A percentile compares a stretch with the other conserved stretches of the same genome.
Evolutionary conservation across 2,888 invertebrate genomes (phyloP).

Genomic region (Troides helena): DNA sequence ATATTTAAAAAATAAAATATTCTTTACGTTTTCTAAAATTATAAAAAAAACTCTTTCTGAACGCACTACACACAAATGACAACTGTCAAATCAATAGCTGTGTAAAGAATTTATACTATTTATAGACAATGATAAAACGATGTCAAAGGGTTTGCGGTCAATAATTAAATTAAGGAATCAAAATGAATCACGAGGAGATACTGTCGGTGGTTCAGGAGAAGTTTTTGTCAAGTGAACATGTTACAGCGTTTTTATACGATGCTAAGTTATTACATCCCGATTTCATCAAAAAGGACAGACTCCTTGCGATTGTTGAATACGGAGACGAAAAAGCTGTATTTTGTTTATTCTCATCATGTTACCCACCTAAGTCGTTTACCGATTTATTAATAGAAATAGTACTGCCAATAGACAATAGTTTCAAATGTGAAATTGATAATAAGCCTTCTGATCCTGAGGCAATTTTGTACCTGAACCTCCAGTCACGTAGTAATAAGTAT

Average conservation of each 20-base stretch:
- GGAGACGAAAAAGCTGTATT: slow-evolving; percentile 77
- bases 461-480: slow-evolving; percentile 73
- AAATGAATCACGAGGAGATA: slow-evolving; percentile 75
- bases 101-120: slow-evolving; percentile 1
- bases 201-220: slow-evolving; percentile 74
- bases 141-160: slow-evolving; percentile 30
- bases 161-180: slow-evolving; percentile 42
- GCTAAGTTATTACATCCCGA: slow-evolving; percentile 74
- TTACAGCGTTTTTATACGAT: slow-evolving; percentile 69
- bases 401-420: slow-evolving; percentile 88
- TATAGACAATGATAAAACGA: slow-evolving; percentile 27
- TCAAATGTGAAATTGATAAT: slow-evolving; percentile 86
- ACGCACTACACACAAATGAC: slow-evolving; percentile 2
- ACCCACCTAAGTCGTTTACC: slow-evolving; percentile 85
- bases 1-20: not conserved
- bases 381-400: slow-evolving; percentile 90
- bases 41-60: not conserved
- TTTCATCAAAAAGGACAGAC: slow-evolving; percentile 70
- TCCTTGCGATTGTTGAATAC: slow-evolving; percentile 72
- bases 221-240: slow-evolving; percentile 71
- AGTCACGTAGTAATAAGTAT: slow-evolving; percentile 69
- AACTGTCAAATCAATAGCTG: slow-evolving; percentile 22
- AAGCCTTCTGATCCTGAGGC: slow-evolving; percentile 80
- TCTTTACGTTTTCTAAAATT: not conserved
- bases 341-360: slow-evolving; percentile 77